Evolutionary conservation across 2,888 invertebrate species (phyloP).

Genomic region (Monoplex corrugatus): DNA sequence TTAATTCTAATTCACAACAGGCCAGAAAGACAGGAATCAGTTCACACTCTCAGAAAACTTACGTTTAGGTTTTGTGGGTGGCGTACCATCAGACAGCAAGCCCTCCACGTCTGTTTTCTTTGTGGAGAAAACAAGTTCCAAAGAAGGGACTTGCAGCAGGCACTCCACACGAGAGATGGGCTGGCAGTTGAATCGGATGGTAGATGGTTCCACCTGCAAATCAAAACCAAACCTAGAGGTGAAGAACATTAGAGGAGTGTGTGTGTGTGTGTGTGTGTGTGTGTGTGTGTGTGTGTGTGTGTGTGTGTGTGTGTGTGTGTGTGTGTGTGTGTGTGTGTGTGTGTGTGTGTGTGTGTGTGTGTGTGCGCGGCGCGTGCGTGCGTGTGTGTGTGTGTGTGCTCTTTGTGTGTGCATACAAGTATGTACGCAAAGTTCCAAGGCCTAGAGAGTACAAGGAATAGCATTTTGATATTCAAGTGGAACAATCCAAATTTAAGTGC

Average conservation of each 20-base stretch:
- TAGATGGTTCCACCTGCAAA: slow-evolving; percentile 92
- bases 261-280: neutral
- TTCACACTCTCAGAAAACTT: neutral
- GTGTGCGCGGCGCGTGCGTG: too few relatives aligned
- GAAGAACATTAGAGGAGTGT: neutral
- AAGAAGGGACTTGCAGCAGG: slow-evolving; percentile 95
- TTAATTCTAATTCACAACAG: too few relatives aligned
- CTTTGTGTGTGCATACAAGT: too few relatives aligned
- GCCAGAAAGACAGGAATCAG: neutral
- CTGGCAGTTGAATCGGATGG: slow-evolving; percentile 96
- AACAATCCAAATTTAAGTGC: too few relatives aligned
- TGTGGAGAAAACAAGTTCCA: slow-evolving; percentile 96
- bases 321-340: too few relatives aligned
- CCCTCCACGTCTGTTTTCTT: slow-evolving; percentile 76
- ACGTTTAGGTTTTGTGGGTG: slow-evolving; percentile 69
- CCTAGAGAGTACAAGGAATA: too few relatives aligned
- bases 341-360: too few relatives aligned
- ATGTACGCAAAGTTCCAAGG: too few relatives aligned
- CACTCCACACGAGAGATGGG: slow-evolving; percentile 98
- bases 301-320: too few relatives aligned
- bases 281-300: neutral
- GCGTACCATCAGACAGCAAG: slow-evolving; percentile 67
- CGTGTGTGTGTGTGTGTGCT: too few relatives aligned
- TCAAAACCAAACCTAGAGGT: neutral
- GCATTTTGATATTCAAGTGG: too few relatives aligned